Conservation (phyloP, 2,797 vertebrate genomes). For the Taeniopygia guttata region DNA sequence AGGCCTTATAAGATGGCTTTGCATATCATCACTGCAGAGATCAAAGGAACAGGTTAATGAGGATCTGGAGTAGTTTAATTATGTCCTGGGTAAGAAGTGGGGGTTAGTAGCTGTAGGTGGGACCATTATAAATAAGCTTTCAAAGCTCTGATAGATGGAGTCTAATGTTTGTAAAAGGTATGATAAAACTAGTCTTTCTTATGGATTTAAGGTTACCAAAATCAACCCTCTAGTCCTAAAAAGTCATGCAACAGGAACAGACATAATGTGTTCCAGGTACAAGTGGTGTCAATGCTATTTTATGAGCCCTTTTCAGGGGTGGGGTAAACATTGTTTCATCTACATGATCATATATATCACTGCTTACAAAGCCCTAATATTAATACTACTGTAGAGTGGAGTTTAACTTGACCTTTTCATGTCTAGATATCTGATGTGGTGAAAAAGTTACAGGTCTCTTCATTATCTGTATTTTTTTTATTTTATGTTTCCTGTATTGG, state of each 20-base stretch:
- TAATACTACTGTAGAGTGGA: background rate
- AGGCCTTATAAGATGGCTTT: slow-evolving; percentile 84
- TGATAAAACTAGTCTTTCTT: slow-evolving; percentile 73
- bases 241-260: background rate
- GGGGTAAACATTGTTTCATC: slow-evolving; percentile 31
- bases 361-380: slow-evolving; percentile 6
- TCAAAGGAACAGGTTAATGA: slow-evolving; percentile 89
- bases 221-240: slow-evolving; percentile 32
- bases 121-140: slow-evolving; percentile 81
- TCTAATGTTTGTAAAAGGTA: slow-evolving; percentile 73
- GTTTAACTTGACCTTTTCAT: background rate
- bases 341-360: background rate
- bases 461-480: background rate
- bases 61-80: slow-evolving; percentile 82
- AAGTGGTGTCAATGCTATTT: background rate
- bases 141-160: slow-evolving; percentile 85
- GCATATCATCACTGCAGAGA: slow-evolving; percentile 84
- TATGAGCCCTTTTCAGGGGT: background rate
- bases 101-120: slow-evolving; percentile 78
- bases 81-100: slow-evolving; percentile 80
- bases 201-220: slow-evolving; percentile 61
- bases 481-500: background rate
- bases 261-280: slow-evolving; percentile 7
- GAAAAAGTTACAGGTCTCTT: background rate
- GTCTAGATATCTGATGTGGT: background rate